Percentiles rank a stretch among this genome's conserved stretches.
Conservation (phyloP, 2,888 invertebrate species). For the Dyspetes luteomarginatus region DNA sequence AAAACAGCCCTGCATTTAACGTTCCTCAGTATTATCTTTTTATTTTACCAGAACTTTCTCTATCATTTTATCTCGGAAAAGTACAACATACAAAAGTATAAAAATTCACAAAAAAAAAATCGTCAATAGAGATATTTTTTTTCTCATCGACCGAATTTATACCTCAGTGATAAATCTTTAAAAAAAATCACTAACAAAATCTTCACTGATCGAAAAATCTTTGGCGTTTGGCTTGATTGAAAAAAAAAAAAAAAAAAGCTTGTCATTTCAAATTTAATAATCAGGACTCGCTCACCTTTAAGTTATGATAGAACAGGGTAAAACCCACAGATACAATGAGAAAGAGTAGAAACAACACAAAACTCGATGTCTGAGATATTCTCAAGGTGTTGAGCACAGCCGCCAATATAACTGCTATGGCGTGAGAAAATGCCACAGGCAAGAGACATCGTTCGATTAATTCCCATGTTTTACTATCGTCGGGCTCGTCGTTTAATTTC, state of each 20-base stretch:
- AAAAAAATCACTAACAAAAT: too few relatives aligned
- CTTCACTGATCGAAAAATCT: too few relatives aligned
- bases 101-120: neutral
- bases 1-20: neutral
- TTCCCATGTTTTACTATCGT: constrained; percentile 85
- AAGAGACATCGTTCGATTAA: constrained; percentile 89
- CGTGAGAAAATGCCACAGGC: constrained; percentile 92
- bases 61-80: neutral
- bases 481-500: constrained; percentile 77
- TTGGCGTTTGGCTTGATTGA: neutral
- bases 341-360: constrained; percentile 92
- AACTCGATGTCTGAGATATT: constrained; percentile 90
- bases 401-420: constrained; percentile 90
- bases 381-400: constrained; percentile 89
- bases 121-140: constrained; percentile 1
- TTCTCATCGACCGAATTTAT: too few relatives aligned
- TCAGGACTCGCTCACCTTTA: constrained; percentile 87
- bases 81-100: neutral
- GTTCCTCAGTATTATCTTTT: neutral
- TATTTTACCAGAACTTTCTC: neutral
- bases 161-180: too few relatives aligned
- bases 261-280: neutral
- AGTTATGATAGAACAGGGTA: constrained; percentile 92
- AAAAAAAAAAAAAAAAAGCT: neutral
- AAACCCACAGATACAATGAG: constrained; percentile 88